These are phyloP conservation scores for Lepidochitona cinerea DNA, from an alignment of 2,888 invertebrate species.

Conservation along the genomic window DNA sequence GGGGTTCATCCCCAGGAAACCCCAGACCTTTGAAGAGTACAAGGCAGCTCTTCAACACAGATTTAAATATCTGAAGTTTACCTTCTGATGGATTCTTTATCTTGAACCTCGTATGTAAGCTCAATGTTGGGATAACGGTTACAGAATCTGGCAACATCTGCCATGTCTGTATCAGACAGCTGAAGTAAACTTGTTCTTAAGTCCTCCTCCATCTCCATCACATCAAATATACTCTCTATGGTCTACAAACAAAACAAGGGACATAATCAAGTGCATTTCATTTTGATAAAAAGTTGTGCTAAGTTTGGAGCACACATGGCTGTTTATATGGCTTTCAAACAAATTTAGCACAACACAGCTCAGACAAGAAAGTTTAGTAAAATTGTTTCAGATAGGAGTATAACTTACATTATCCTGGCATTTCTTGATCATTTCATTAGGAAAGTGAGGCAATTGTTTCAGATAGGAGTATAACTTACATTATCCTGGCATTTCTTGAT, in stretches of 20 bases:
- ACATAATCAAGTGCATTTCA: no score
- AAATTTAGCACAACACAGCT: no score
- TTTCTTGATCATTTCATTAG: conserved; percentile 86
- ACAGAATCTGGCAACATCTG: conserved; percentile 98
- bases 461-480: conserved; percentile 88
- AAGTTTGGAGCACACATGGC: no score
- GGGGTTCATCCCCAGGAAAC: no score
- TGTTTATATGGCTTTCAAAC: no score
- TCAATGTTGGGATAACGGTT: conserved; percentile 99
- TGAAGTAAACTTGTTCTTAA: conserved; percentile 83
- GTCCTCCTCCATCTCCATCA: conserved; percentile 94
- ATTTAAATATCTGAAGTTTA: conserved; percentile 34
- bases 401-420: conserved; percentile 87
- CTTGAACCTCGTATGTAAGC: conserved; percentile 89
- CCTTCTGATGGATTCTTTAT: conserved; percentile 80
- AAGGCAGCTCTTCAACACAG: not conserved
- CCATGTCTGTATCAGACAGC: conserved; percentile 87
- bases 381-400: not conserved
- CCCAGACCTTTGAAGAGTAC: no score
- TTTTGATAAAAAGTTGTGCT: no score
- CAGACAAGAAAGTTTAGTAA: not conserved
- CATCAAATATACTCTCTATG: conserved; percentile 94
- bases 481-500: conserved; percentile 93
- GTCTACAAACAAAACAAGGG: conserved; percentile 67
- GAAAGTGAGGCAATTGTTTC: conserved; percentile 97